Evolutionary conservation across 2,113 vertebrate genomes (phyloP), one percentile per base, ranked within the genome.

Genomic region (Cebidichthys violaceus): DNA sequence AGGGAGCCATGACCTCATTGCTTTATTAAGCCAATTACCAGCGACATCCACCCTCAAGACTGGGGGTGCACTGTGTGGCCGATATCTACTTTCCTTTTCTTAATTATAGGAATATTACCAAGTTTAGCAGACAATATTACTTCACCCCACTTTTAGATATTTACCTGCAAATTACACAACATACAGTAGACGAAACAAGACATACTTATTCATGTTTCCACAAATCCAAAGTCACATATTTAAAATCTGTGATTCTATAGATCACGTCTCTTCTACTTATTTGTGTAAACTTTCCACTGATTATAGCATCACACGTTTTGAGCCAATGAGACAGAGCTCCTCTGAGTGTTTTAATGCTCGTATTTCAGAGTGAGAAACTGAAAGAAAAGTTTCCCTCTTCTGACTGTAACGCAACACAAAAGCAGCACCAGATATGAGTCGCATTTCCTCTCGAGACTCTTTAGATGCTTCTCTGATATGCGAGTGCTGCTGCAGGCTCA

Each of bases 1-100:
- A 85, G 59, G 33, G 67, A 84, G 59, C 43, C 66, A 27, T 89
- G 88, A 89, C 70, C 72, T 89, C 85, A 82, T 75, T 1, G 1
- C 37, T 77, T 78, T 69, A 79, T 80, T 60, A 83, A 88, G 64
- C 64, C 72, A 7, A 68, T 86, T 61, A 76, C 1, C 1, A 24
- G 79, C 3, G 4, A 47, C 33, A 31, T 50, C 9, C n/a, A 29
- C 43, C 1, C 20, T 75, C 0, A 17, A 57, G 11, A 57, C 9
- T 33, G 39, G 29, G 43, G 14, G 6, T 1, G 1, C 37, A 61
- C 9, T 41, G 41, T 15, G 37, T 2, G 9, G 27, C 0, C 10
- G 29, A 13, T 41, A 37, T 11, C 14, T 24, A 54, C 35, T 52
- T 35, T 9, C 4, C 7, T 9, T 60, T 4, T 37, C 2, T 57